Evolutionary conservation across 2,797 vertebrate species (phyloP), one percentile per base, ranked within the genome.

Genomic region (Delichon dasypus): DNA sequence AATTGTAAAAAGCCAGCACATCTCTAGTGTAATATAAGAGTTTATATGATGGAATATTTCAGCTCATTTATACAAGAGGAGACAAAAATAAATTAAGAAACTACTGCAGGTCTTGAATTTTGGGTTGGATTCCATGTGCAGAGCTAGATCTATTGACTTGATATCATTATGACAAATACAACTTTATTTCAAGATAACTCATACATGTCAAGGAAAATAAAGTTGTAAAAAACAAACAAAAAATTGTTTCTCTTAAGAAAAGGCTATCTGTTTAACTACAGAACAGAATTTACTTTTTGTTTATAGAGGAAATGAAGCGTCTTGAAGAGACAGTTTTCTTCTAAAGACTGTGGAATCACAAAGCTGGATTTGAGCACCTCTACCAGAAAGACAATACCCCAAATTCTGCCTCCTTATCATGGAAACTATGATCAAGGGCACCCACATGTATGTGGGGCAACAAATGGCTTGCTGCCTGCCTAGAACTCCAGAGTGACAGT

Each of bases 391-490:
- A 6, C 16, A 68, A 75, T 29, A 42, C 29, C 30, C 9, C 40
- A 17, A 83, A 42, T 83, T 92, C 53, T 68, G 20, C 26, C 21
- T 45, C 47, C 20, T 53, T 70, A 8, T 17, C 1, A 3, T 14
- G 25, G 53, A 61, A 84, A 70, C 26, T 2, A 11, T 38, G 9
- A 13, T 60, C 32, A 66, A 14, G 23, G 19, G 27, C 29, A 47
- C 19, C 15, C 30, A 13, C 7, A 6, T 16, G 5, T 26, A 8
- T 34, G 16, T 25, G 38, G 27, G 32, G 9, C 27, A 67, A 38
- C 61, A 72, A 51, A 45, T 25, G 9, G 1, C 36, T 72, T 0
- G 0, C n/a, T 60, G 58, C 10, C 16, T 30, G 21, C 38, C 27
- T 20, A 45, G 50, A 79, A 13, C 6, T 50, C 25, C 14, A 17